These are phyloP conservation scores for Pharmacophagus antenor DNA, from an alignment of 2,888 invertebrate genomes.

Conservation along the genomic window DNA sequence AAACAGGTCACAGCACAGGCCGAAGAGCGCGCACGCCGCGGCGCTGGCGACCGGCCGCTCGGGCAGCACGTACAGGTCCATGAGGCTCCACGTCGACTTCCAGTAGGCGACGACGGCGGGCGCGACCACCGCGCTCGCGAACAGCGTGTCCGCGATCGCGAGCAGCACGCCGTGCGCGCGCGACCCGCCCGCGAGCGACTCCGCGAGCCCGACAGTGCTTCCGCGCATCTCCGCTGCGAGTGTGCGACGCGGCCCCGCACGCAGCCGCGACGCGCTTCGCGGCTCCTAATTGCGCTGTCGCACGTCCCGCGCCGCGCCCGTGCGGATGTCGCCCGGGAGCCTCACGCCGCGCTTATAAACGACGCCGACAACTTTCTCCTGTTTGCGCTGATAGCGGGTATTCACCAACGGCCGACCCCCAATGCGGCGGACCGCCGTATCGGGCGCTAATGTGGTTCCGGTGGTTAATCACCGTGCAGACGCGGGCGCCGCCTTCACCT, in stretches of 20 bases:
- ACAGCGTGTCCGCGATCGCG: slow-evolving; percentile 85
- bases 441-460: not conserved
- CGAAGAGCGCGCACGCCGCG: slow-evolving; percentile 84
- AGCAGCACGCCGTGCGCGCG: slow-evolving; percentile 77
- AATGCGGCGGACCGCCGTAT: not conserved
- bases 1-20: slow-evolving; percentile 85
- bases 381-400: slow-evolving; percentile 28
- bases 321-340: slow-evolving; percentile 47
- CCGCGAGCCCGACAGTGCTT: slow-evolving; percentile 84
- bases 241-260: slow-evolving; percentile 51
- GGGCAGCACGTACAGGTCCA: slow-evolving; percentile 87
- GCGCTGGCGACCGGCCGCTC: slow-evolving; percentile 82
- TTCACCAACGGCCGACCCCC: slow-evolving; percentile 14
- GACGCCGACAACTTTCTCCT: slow-evolving; percentile 37
- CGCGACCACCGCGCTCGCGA: slow-evolving; percentile 87
- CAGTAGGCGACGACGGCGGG: slow-evolving; percentile 92
- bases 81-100: slow-evolving; percentile 92
- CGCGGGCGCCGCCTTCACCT: too few species aligned
- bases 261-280: slow-evolving; percentile 54
- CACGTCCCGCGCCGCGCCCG: slow-evolving; percentile 52
- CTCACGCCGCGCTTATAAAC: slow-evolving; percentile 39
- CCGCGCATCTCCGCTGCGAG: slow-evolving; percentile 82
- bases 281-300: slow-evolving; percentile 72
- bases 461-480: slow-evolving; percentile 3
- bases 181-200: slow-evolving; percentile 80